Percentiles rank a stretch among this genome's conserved stretches.
Conservation (phyloP, 2,113 vertebrate genomes). For the Xiphophorus couchianus region DNA sequence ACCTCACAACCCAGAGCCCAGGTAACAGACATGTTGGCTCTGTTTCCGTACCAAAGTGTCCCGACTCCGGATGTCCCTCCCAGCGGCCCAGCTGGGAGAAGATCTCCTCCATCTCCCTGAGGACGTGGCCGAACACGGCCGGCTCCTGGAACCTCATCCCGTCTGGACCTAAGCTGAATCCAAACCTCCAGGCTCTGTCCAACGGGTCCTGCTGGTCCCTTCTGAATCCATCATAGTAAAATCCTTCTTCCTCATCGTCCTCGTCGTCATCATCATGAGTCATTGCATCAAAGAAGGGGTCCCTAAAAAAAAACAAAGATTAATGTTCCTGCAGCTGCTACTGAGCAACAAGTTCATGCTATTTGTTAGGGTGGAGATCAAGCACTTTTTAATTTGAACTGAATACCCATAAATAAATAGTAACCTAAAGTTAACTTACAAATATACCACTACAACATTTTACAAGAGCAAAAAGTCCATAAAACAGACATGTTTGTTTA, state of each 20-base stretch:
- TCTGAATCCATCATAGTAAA: constrained; percentile 44
- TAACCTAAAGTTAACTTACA: too few species aligned
- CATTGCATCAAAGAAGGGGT: constrained; percentile 80
- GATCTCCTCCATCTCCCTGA: constrained; percentile 81
- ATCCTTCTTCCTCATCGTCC: constrained; percentile 58
- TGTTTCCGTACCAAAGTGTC: constrained; percentile 52
- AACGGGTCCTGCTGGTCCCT: constrained; percentile 63
- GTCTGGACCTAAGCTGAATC: constrained; percentile 75
- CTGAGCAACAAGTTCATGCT: too few species aligned
- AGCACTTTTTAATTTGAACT: too few species aligned
- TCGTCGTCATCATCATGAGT: constrained; percentile 77
- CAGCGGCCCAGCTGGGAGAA: constrained; percentile 71
- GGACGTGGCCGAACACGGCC: constrained; percentile 71
- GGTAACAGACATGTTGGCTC: not conserved
- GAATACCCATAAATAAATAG: too few species aligned
- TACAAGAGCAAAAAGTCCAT: too few species aligned
- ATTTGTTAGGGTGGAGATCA: too few species aligned
- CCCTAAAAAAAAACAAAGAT: constrained; percentile 56
- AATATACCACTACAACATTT: too few species aligned
- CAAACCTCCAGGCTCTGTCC: constrained; percentile 75
- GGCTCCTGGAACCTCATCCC: constrained; percentile 77
- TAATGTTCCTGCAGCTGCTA: not conserved
- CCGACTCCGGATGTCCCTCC: constrained; percentile 47
- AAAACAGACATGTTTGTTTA: too few species aligned
- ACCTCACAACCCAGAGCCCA: too few species aligned